Evolutionary conservation across 92 coral and sea anemone genomes (phyloP).

Genomic region (Phenganax marumi): DNA sequence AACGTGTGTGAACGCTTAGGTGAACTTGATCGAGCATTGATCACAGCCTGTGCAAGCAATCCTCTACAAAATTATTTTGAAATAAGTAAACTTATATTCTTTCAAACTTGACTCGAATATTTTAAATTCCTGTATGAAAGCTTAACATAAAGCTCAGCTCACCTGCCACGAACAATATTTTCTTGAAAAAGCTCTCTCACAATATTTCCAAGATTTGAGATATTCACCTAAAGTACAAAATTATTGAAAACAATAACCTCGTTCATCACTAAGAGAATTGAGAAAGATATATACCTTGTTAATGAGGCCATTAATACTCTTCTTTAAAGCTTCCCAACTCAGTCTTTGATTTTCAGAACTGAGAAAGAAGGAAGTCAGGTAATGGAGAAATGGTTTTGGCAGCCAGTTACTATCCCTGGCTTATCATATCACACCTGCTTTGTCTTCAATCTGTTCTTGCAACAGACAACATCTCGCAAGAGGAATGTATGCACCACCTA

Average conservation of each 20-base stretch:
- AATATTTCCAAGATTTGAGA: conserved; percentile 87
- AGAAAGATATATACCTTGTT: conserved; percentile 65
- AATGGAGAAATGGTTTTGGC: too few relatives aligned
- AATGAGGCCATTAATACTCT: conserved; percentile 92
- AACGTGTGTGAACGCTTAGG: conserved; percentile 94
- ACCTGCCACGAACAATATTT: conserved; percentile 95
- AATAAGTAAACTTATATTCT: neutral
- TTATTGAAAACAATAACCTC: neutral
- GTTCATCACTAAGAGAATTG: too few relatives aligned
- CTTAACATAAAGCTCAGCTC: conserved; percentile 5
- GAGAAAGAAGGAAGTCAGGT: neutral
- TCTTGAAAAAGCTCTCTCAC: conserved; percentile 95
- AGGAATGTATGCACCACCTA: conserved; percentile 80
- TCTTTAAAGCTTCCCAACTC: conserved; percentile 96
- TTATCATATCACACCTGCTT: conserved; percentile 65
- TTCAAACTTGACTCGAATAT: neutral
- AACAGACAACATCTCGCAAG: conserved; percentile 47
- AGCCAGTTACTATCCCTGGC: too few relatives aligned
- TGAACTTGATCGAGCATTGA: conserved; percentile 87
- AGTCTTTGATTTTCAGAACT: conserved; percentile 89
- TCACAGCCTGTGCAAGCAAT: conserved; percentile 83
- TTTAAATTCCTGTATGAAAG: neutral
- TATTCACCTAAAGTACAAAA: conserved; percentile 70
- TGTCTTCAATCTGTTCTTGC: conserved; percentile 85
- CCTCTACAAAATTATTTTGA: conserved; percentile 60